Evolutionary conservation across 2,888 invertebrate species (phyloP).

Genomic region (Pristionchus entomophagus): DNA sequence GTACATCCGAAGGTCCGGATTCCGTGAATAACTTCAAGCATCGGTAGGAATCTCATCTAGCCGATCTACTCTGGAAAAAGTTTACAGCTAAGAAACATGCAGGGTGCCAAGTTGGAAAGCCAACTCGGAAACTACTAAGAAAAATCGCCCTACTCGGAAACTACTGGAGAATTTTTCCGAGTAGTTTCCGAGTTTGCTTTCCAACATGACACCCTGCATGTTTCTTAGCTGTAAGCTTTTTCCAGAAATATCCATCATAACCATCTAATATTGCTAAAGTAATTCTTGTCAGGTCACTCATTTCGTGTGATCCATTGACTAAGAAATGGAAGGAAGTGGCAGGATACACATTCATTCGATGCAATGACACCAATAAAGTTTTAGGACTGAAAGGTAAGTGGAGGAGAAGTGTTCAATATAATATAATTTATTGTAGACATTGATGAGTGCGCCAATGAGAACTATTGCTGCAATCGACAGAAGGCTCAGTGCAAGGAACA

Average conservation of each 20-base stretch:
- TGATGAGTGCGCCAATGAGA: constrained; percentile 49
- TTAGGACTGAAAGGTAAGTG: constrained; percentile 41
- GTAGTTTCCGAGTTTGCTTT: too few relatives aligned
- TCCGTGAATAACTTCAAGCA: constrained; percentile 47
- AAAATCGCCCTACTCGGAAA: too few relatives aligned
- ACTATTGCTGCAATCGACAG: constrained; percentile 50
- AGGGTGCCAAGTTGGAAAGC: too few relatives aligned
- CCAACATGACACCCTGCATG: too few relatives aligned
- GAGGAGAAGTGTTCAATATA: neutral
- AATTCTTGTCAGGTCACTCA: neutral
- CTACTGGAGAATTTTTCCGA: too few relatives aligned
- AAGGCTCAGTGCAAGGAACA: constrained; percentile 50
- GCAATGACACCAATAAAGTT: constrained; percentile 42
- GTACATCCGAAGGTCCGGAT: constrained; percentile 46
- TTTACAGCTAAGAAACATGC: too few relatives aligned
- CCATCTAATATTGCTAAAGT: too few relatives aligned
- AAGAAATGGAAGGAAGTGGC: constrained; percentile 49
- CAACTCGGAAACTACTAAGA: too few relatives aligned
- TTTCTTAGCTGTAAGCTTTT: too few relatives aligned
- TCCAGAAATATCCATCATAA: too few relatives aligned
- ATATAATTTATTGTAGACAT: constrained; percentile 15
- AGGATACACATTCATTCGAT: constrained; percentile 47
- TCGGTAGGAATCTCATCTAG: constrained; percentile 25
- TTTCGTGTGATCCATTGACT: constrained; percentile 13
- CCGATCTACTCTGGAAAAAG: too few relatives aligned